These are phyloP conservation scores for Dallia pectoralis DNA, from an alignment of 2,797 vertebrate genomes.

Conservation along the genomic window DNA sequence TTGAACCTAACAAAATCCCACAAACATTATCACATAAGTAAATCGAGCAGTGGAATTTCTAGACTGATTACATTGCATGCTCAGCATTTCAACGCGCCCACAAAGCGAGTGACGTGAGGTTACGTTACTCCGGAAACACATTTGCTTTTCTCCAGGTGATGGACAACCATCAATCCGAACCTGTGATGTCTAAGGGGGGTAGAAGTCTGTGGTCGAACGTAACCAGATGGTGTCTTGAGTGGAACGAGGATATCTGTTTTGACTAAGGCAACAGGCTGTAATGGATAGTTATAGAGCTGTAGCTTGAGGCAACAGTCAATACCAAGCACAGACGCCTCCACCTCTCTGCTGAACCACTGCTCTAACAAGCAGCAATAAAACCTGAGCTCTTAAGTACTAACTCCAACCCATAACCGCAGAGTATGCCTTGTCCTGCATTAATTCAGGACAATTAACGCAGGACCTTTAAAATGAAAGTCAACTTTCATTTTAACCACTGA, in stretches of 20 bases:
- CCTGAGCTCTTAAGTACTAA: slow-evolving; percentile 5
- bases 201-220: slow-evolving; percentile 5
- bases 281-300: slow-evolving; percentile 22
- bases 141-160: background rate
- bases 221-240: slow-evolving; percentile 31
- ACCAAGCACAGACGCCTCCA: slow-evolving; percentile 5
- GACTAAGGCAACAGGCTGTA: slow-evolving; percentile 29
- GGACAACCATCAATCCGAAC: slow-evolving; percentile 16
- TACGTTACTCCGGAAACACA: background rate
- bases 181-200: slow-evolving; percentile 14
- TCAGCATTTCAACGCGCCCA: background rate
- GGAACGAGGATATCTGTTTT: slow-evolving; percentile 9
- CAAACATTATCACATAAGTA: background rate
- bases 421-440: slow-evolving; percentile 1
- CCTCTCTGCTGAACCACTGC: slow-evolving; percentile 14
- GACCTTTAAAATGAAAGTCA: too few relatives aligned
- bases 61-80: background rate
- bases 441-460: too few relatives aligned
- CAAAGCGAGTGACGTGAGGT: background rate
- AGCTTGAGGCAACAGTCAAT: slow-evolving; percentile 29
- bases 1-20: background rate
- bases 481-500: background rate
- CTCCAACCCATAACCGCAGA: slow-evolving; percentile 14
- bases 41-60: background rate
- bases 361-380: slow-evolving; percentile 32